A percentile compares a stretch with the other conserved stretches of the same genome.
These are phyloP conservation scores for Ciconia nigra DNA, from an alignment of 2,797 vertebrate species.

Conservation along the genomic window DNA sequence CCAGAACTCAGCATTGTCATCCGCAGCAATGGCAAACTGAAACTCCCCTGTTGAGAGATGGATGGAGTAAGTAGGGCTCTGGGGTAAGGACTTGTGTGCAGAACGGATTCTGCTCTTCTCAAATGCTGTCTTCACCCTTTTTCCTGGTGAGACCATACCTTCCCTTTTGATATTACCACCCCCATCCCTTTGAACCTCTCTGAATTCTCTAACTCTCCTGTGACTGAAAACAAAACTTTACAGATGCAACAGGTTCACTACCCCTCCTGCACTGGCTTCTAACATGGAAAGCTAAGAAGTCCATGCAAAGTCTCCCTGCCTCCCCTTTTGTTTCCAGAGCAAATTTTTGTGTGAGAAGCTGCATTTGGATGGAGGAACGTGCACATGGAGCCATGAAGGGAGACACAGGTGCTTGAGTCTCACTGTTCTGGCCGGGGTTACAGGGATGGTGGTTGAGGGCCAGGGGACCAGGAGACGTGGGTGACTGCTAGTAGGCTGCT, in stretches of 20 bases:
- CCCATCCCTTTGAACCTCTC: neutral
- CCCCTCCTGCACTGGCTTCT: neutral
- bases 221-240: neutral
- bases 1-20: constrained; percentile 97
- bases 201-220: neutral
- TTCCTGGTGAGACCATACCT: neutral
- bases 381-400: fast-evolving
- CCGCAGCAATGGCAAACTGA: constrained; percentile 90
- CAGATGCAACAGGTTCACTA: neutral
- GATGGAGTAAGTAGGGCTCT: neutral
- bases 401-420: neutral
- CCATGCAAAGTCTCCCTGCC: neutral
- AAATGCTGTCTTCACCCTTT: neutral
- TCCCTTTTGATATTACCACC: neutral
- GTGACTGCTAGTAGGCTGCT: neutral
- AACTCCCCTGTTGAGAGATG: constrained; percentile 80
- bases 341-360: neutral
- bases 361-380: neutral
- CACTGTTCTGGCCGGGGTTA: neutral
- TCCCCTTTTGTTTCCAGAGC: neutral
- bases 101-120: neutral
- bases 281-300: neutral
- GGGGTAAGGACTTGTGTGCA: neutral
- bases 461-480: neutral
- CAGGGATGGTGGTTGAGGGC: neutral